Percentiles rank a stretch among this genome's conserved stretches.
Evolutionary conservation across 2,797 vertebrate genomes (phyloP).

Genomic region (Heterohyrax brucei): DNA sequence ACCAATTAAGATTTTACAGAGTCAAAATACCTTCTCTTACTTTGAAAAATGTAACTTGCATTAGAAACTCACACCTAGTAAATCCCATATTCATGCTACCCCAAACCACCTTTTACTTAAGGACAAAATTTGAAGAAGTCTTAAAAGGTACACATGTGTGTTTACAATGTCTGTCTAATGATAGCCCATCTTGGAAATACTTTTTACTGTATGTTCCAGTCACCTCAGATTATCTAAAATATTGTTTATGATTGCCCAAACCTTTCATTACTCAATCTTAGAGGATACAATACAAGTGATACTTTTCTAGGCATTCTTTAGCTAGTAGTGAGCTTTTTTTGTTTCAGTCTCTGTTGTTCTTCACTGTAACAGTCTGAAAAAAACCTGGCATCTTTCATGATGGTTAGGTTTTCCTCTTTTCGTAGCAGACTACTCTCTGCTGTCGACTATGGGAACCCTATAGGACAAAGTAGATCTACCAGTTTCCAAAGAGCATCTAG

Average conservation of each 20-base stretch:
- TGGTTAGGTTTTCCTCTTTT: background rate
- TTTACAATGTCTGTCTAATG: background rate
- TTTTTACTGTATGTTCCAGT: background rate
- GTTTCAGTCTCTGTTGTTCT: background rate
- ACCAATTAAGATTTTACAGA: background rate
- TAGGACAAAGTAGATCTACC: no score
- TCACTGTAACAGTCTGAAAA: background rate
- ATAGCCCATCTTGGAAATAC: background rate
- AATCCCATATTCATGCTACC: background rate
- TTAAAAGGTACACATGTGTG: background rate
- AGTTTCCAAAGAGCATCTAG: no score
- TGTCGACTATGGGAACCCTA: no score
- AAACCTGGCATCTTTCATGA: background rate
- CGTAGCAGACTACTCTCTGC: background rate
- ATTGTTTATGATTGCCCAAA: background rate
- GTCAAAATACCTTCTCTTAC: background rate
- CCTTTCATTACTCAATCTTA: background rate
- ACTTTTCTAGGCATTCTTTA: background rate
- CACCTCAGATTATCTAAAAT: background rate
- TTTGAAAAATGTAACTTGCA: background rate
- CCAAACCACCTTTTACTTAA: background rate
- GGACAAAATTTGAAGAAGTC: background rate
- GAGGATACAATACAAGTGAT: background rate
- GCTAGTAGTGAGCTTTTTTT: background rate
- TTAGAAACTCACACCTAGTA: background rate